Evolutionary conservation across 2,113 vertebrate genomes (phyloP), one percentile per base, ranked within the genome.

Genomic region (Leptobrachium ailaonicum): DNA sequence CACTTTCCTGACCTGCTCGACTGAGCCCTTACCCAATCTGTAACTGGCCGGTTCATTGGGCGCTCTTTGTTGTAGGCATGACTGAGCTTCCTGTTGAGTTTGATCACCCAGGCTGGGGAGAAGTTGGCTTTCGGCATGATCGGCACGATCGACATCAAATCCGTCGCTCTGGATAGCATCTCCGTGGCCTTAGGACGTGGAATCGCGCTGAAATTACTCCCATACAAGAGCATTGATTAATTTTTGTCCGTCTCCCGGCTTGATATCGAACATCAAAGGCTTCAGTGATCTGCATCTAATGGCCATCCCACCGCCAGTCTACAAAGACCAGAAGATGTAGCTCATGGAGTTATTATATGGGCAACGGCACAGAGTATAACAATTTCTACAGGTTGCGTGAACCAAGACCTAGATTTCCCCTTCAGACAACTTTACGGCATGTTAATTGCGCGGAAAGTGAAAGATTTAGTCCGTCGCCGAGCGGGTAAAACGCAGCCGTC

Each of bases 401-500:
- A 11, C 20, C 41, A 42, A 2, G 0, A 45, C 70, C 2, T 7
- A 14, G 13, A 7, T 41, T 10, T 80, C 71, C 42, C 9, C 45
- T n/a, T n/a, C 47, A 56, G 77, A 66, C 45, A 6, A 63, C 66
- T 80, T 80, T 80, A 73, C 73, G 43, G 70, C 47, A 43, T 10
- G 60, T 62, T 80, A 80, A 80, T 80, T 80, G 77, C 77, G 45
- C 10, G 71, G 62, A 80, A 67, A 80, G 60, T 73, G 77, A 73
- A n/a, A 41, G 77, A 79, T 79, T 72, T 73, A 53, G 60, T 66
- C 70, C 32, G 14, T 73, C 44, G 20, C 14, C 7, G 58, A 72
- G 40, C 58, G 6, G 44, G 2, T 20, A 68, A 4, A 69, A 70
- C 32, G 14, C 58, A 13, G 58, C 45, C 47, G 14, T 66, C 77